Evolutionary conservation across 2,797 vertebrate species (phyloP).

Genomic region (Microctenopoma stevenorrisi): DNA sequence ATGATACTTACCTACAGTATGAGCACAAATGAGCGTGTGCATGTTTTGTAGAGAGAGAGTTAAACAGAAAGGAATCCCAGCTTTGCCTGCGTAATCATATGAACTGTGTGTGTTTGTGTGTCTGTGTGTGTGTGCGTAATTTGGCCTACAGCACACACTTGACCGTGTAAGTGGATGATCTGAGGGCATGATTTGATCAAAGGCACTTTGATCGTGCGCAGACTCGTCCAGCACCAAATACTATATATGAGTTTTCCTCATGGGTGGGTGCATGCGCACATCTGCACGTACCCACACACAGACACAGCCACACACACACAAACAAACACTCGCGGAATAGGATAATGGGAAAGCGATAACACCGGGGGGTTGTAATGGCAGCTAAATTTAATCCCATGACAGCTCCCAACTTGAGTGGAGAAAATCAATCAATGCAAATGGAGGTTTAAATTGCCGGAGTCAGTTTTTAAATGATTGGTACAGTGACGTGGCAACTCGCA

Average conservation of each 20-base stretch:
- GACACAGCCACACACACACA: background rate
- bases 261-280: background rate
- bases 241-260: constrained; percentile 36
- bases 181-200: constrained; percentile 74
- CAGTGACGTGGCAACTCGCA: constrained; percentile 10
- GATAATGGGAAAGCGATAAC: constrained; percentile 61
- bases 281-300: constrained; percentile 6
- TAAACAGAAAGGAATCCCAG: constrained; percentile 24
- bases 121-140: constrained; percentile 15
- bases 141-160: constrained; percentile 42
- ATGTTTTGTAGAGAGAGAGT: constrained; percentile 27
- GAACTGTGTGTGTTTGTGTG: background rate
- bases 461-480: constrained; percentile 61
- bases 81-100: background rate
- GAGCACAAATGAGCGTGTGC: constrained; percentile 42
- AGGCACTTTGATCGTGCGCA: constrained; percentile 68
- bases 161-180: constrained; percentile 56
- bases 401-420: constrained; percentile 60
- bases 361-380: constrained; percentile 61
- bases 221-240: constrained; percentile 56
- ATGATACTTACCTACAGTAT: constrained; percentile 36
- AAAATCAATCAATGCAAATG: constrained; percentile 74
- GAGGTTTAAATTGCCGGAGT: constrained; percentile 66
- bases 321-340: constrained; percentile 20
- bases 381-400: constrained; percentile 73